Base-by-base conservation (phyloP, 2,888 invertebrate species). In the Stenurella melanura region DNA sequence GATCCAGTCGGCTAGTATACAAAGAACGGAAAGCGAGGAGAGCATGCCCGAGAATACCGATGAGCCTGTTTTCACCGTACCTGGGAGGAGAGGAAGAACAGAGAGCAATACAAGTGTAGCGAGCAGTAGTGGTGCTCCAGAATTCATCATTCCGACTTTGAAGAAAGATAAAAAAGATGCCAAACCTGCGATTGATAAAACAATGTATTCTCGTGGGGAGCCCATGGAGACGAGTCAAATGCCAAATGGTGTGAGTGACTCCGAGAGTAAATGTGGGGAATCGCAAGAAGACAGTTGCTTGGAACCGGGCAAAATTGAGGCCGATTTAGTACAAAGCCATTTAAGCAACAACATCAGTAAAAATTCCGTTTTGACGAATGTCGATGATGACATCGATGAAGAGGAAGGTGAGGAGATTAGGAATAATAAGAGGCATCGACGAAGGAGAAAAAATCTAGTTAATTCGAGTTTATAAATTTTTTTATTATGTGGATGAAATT, bases 131-230 rank as follows among this genome's bases (percentile, higher is more conserved):
- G 61, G 26, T 5, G 50, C 26, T 9, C 70, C 76, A 1, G 78
- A 79, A 30, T 84, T 84, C 66, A 79, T 83, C 9, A 83, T 83
- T 73, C 84, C 84, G 21, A 26, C 75, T n/a, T 66, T 83, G 54
- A 81, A 76, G 72, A 79, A 76, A 42, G 77, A 81, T 18, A 66
- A 79, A 34, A 78, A 79, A 54, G 64, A 67, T 7, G 78, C 69
- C 17, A 74, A 57, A 9, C 17, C 34, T 1, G 1, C n/a, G 11
- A 69, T 84, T n/a, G 83, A 85, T 78, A 82, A 75, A 38, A 81
- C 64, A 54, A 78, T 80, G 60, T 85, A 85, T 66, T 82, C 80
- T 18, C 80, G 82, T 58, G 86, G 86, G 0, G 86, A 86, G 75
- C 86, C 86, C 10, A 84, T 86, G 84, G 85, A 85, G 34, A 73